A percentile compares a stretch with the other conserved stretches of the same genome.
Evolutionary conservation across 2,888 invertebrate genomes (phyloP).

Genomic region (Aleiodes testaceus): DNA sequence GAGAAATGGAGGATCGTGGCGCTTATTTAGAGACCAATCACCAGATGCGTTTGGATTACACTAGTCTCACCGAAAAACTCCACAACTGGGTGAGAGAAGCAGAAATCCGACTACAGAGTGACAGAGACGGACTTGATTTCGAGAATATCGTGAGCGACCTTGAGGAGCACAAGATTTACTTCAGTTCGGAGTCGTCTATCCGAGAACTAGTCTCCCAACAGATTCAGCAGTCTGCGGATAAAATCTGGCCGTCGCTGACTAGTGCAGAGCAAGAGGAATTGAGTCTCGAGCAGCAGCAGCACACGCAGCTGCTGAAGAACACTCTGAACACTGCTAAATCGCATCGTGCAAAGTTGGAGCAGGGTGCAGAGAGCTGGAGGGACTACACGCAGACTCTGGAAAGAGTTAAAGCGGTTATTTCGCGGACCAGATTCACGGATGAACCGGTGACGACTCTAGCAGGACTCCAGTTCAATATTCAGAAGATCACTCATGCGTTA

Average conservation of each 20-base stretch:
- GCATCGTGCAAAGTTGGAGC: conserved; percentile 85
- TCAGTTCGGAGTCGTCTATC: conserved; percentile 84
- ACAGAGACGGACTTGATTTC: conserved; percentile 90
- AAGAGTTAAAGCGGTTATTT: conserved; percentile 83
- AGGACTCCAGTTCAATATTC: conserved; percentile 87
- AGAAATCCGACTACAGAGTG: conserved; percentile 82
- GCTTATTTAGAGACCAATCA: conserved; percentile 87
- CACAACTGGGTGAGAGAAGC: conserved; percentile 90
- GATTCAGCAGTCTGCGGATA: conserved; percentile 88
- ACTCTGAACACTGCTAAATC: conserved; percentile 89
- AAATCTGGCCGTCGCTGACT: conserved; percentile 90
- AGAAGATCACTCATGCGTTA: conserved; percentile 87
- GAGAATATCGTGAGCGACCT: conserved; percentile 87
- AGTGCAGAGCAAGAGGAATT: conserved; percentile 88
- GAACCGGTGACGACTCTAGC: conserved; percentile 87
- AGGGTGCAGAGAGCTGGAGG: conserved; percentile 89
- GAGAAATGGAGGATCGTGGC: conserved; percentile 86
- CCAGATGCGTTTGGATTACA: conserved; percentile 84
- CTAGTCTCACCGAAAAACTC: conserved; percentile 83
- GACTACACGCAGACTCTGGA: conserved; percentile 87
- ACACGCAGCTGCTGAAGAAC: conserved; percentile 87
- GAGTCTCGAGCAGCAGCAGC: conserved; percentile 86
- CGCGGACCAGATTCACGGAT: conserved; percentile 84
- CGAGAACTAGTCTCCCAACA: conserved; percentile 86
- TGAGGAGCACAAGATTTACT: conserved; percentile 91